Percentiles rank a stretch among this genome's conserved stretches.
Evolutionary conservation across 92 coral and sea anemone genomes (phyloP).

Genomic region (Umimayanthus chanpuru): DNA sequence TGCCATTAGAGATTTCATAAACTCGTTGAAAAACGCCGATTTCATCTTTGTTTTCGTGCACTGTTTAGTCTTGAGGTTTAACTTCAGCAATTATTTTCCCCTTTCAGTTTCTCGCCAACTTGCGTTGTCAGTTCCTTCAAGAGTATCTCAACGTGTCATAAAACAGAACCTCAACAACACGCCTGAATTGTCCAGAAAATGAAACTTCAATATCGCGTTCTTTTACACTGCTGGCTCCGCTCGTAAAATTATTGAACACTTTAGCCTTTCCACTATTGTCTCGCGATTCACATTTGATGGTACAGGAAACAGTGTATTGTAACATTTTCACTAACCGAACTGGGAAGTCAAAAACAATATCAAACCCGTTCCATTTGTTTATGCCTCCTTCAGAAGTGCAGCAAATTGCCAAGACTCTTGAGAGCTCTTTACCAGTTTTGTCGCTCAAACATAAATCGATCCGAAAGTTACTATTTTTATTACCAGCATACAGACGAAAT

Average conservation of each 20-base stretch:
- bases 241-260: neutral
- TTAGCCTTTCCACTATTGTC: neutral
- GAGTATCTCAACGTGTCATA: neutral
- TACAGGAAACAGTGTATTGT: neutral
- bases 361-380: neutral
- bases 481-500: neutral
- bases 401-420: neutral
- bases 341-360: neutral
- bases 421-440: neutral
- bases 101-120: no score
- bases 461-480: neutral
- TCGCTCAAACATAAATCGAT: neutral
- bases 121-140: neutral
- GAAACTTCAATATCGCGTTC: neutral
- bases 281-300: neutral
- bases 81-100: no score
- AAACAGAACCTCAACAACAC: neutral
- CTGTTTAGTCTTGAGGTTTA: no score
- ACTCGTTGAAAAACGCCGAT: no score
- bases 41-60: no score
- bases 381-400: neutral
- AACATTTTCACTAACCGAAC: neutral
- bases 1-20: no score
- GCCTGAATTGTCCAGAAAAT: neutral
- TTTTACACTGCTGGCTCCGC: neutral